Evolutionary conservation across 2,888 invertebrate species (phyloP).

Genomic region (Halocaridina rubra): DNA sequence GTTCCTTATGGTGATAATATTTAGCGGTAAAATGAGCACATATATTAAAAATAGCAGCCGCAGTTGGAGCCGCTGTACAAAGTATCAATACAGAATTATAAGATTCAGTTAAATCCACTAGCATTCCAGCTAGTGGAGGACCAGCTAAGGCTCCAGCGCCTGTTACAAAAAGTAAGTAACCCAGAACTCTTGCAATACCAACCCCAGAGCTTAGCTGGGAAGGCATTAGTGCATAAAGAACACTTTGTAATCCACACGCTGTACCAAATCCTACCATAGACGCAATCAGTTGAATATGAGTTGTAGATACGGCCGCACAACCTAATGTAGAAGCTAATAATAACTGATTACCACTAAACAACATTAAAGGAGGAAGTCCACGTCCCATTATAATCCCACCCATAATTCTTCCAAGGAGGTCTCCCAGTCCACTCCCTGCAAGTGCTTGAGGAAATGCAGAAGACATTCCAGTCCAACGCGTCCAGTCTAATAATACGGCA

Average conservation of each 20-base stretch:
- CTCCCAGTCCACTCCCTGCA: slow-evolving; percentile 64
- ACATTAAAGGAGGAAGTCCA: slow-evolving; percentile 29
- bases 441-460: slow-evolving; percentile 60
- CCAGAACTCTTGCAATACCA: slow-evolving; percentile 63
- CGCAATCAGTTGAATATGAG: slow-evolving; percentile 42
- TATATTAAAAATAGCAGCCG: slow-evolving; percentile 24
- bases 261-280: slow-evolving; percentile 63
- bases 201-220: slow-evolving; percentile 57
- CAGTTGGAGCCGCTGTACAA: slow-evolving; percentile 21
- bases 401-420: slow-evolving; percentile 63
- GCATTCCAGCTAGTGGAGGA: slow-evolving; percentile 64
- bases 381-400: slow-evolving; percentile 52
- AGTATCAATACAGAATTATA: slow-evolving; percentile 20
- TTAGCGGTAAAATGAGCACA: slow-evolving; percentile 12
- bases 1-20: too few species aligned
- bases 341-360: slow-evolving; percentile 55
- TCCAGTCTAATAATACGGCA: slow-evolving; percentile 65
- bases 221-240: slow-evolving; percentile 64
- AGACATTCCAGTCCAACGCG: slow-evolving; percentile 56
- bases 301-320: slow-evolving; percentile 36
- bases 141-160: slow-evolving; percentile 65
- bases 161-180: slow-evolving; percentile 64
- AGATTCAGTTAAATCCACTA: slow-evolving; percentile 37
- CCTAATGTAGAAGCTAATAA: slow-evolving; percentile 52
- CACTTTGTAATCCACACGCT: slow-evolving; percentile 64